These are phyloP conservation scores for Pantherophis vulpinus DNA, from an alignment of 2,797 vertebrate species.

Conservation along the genomic window DNA sequence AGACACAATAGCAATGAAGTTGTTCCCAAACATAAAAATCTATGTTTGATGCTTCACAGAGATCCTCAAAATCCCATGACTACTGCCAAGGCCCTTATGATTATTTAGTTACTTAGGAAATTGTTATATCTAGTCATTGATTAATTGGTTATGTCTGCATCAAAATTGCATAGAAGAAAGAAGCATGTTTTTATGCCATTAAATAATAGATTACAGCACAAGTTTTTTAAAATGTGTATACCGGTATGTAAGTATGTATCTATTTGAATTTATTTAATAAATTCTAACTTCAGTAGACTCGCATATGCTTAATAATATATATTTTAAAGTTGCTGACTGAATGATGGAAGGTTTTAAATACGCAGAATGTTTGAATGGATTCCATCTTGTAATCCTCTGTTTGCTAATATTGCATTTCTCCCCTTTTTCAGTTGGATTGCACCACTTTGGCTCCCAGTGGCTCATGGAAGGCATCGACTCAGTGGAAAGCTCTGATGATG, in stretches of 20 bases:
- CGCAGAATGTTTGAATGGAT: neutral
- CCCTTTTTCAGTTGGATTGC: conserved; percentile 72
- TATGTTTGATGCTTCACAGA: neutral
- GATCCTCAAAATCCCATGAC: neutral
- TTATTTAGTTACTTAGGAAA: neutral
- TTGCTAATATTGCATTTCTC: conserved; percentile 50
- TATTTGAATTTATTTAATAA: neutral
- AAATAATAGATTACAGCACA: neutral
- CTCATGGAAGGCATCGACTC: conserved; percentile 89
- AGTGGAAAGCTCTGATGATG: conserved; percentile 95
- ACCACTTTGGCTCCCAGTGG: conserved; percentile 81
- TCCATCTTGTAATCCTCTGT: neutral
- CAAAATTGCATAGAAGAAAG: neutral
- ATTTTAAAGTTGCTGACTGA: neutral
- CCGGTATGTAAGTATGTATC: neutral
- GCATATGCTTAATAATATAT: neutral
- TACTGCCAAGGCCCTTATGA: neutral
- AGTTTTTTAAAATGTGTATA: neutral
- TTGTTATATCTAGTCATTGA: neutral
- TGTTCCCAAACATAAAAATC: neutral
- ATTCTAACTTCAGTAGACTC: neutral
- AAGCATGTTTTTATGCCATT: neutral
- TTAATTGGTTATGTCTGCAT: neutral
- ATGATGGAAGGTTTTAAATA: neutral
- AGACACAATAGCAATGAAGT: neutral